Evolutionary conservation across 2,797 vertebrate genomes (phyloP).

Genomic region (Sardinella longiceps): DNA sequence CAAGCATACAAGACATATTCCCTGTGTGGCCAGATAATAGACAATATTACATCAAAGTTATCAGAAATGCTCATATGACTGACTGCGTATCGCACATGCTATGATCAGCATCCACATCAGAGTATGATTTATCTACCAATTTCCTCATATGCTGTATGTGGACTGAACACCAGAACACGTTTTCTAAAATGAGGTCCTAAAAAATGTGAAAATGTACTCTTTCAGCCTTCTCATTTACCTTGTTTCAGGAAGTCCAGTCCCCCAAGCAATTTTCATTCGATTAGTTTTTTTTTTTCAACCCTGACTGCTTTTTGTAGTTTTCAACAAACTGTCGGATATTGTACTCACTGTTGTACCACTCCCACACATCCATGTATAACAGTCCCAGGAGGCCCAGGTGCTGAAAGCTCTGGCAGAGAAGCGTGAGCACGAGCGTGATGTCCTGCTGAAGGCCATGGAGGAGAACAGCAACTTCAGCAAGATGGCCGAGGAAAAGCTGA

Average conservation of each 20-base stretch:
- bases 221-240: too few relatives aligned
- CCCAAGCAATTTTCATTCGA: too few relatives aligned
- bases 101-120: neutral
- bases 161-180: too few relatives aligned
- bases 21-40: too few relatives aligned
- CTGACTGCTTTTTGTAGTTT: neutral
- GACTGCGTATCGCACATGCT: neutral
- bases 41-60: too few relatives aligned
- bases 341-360: neutral
- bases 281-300: neutral
- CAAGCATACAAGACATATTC: neutral
- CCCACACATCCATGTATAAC: neutral
- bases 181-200: too few relatives aligned
- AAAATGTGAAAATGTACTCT: too few relatives aligned
- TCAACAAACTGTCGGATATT: neutral
- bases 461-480: constrained; percentile 98
- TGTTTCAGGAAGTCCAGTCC: too few relatives aligned
- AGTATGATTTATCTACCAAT: too few relatives aligned
- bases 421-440: constrained; percentile 91
- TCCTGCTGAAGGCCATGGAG: constrained; percentile 94
- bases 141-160: too few relatives aligned
- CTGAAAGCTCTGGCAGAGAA: constrained; percentile 91
- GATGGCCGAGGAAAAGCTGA: constrained; percentile 95
- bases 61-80: neutral
- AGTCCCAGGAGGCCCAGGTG: constrained; percentile 93